A percentile compares a stretch with the other conserved stretches of the same genome.
phyloP scores from a whole-genome alignment of 2,888 invertebrate genomes.

The Hemistola chrysoprasaria region DNA sequence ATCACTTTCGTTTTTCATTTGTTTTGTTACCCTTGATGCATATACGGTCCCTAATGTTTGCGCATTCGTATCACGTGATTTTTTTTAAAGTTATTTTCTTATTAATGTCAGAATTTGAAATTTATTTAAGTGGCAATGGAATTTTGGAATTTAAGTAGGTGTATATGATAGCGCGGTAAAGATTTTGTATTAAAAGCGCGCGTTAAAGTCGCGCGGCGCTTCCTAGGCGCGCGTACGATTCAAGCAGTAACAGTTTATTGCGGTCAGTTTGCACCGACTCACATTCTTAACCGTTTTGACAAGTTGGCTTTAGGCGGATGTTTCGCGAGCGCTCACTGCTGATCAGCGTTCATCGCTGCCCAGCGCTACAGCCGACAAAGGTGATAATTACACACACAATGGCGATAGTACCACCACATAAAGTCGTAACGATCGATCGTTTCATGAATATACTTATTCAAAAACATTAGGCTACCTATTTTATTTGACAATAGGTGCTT shows the following conservation, averaged over 20 bases:
- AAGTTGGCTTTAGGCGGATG: slow-evolving; percentile 58
- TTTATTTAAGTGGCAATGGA: too few species aligned
- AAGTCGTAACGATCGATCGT: slow-evolving; percentile 37
- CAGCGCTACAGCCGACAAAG: too few species aligned
- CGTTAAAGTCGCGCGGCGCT: slow-evolving; percentile 12
- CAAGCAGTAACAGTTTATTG: slow-evolving; percentile 66
- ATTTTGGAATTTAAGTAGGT: slow-evolving; percentile 4
- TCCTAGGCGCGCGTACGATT: slow-evolving; percentile 60
- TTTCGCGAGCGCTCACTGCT: slow-evolving; percentile 38
- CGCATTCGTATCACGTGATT: slow-evolving; percentile 3
- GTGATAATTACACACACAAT: too few species aligned
- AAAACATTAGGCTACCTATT: too few species aligned
- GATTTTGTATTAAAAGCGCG: slow-evolving; percentile 24
- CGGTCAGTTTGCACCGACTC: slow-evolving; percentile 58
- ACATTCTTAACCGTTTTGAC: slow-evolving; percentile 69
- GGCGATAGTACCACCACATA: too few species aligned
- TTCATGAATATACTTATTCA: too few species aligned
- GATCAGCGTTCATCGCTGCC: slow-evolving; percentile 39
- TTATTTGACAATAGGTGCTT: too few species aligned
- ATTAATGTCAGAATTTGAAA: too few species aligned
- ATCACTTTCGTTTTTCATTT: slow-evolving; percentile 44
- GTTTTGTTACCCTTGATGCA: slow-evolving; percentile 11
- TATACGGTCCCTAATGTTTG: neutral
- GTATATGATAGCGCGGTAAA: slow-evolving; percentile 21
- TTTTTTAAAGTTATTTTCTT: too few species aligned